phyloP scores from a whole-genome alignment of 2,797 vertebrate genomes.

The Malurus leucopterus region DNA sequence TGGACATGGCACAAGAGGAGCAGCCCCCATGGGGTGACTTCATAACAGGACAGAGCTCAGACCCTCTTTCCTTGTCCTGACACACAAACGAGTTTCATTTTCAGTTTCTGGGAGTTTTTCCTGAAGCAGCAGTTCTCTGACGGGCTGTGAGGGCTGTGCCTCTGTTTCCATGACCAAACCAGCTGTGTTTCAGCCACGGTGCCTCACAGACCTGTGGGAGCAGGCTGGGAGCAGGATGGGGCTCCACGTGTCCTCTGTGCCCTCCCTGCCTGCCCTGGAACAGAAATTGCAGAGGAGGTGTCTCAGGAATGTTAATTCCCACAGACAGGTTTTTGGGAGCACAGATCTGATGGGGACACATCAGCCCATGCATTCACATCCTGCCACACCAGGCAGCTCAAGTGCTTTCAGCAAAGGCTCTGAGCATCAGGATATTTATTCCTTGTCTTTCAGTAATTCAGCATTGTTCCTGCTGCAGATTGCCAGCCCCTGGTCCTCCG shows the following conservation, averaged over 20 bases:
- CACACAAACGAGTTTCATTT: not conserved
- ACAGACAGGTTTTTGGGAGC: rapidly evolving
- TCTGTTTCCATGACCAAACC: not conserved
- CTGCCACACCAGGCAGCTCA: not conserved
- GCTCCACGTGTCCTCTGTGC: not conserved
- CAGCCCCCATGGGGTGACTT: not conserved
- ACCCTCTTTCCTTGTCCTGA: not conserved
- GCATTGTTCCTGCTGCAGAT: not conserved
- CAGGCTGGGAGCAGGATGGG: not conserved
- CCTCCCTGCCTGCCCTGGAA: not conserved
- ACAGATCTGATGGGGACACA: not conserved
- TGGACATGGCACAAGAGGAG: not conserved
- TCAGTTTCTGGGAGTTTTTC: not conserved
- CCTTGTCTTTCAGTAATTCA: not conserved
- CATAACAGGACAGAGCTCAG: not conserved
- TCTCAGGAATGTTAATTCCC: not conserved
- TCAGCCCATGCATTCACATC: not conserved
- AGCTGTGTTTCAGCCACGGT: not conserved
- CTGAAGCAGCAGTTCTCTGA: not conserved
- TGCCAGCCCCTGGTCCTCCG: not conserved
- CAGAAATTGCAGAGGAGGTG: not conserved
- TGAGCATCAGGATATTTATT: not conserved
- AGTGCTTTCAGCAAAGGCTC: not conserved
- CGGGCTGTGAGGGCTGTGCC: not conserved
- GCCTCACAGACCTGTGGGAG: not conserved